Evolutionary conservation across 2,113 vertebrate genomes (phyloP).

Genomic region (Vombatus ursinus): DNA sequence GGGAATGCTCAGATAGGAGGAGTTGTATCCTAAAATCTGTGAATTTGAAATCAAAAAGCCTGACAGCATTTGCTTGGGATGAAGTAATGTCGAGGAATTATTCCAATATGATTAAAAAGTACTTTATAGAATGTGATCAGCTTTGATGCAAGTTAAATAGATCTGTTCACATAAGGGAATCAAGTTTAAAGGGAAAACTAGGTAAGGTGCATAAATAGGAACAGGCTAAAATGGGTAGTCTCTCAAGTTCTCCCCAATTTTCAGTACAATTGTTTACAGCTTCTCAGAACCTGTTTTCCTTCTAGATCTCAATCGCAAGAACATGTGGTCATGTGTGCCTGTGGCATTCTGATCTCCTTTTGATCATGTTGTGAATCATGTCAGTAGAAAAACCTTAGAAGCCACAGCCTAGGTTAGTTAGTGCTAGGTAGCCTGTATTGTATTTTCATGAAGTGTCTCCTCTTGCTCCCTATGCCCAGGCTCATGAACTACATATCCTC

Average conservation of each 20-base stretch:
- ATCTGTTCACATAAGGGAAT: slow-evolving; percentile 14
- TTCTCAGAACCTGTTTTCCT: not conserved
- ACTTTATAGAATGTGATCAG: not conserved
- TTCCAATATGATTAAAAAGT: not conserved
- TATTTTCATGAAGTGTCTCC: not conserved
- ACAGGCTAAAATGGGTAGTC: slow-evolving; percentile 21
- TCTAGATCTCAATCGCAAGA: not conserved
- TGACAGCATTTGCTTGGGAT: not conserved
- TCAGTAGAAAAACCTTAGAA: slow-evolving; percentile 48
- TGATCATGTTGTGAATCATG: slow-evolving; percentile 20
- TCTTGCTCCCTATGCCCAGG: not conserved
- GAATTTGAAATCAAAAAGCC: not conserved
- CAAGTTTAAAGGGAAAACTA: not conserved
- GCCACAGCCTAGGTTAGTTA: not conserved
- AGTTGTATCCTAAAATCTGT: slow-evolving; percentile 29
- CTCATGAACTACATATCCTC: not conserved
- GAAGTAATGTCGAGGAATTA: not conserved
- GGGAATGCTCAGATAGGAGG: not conserved
- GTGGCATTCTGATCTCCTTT: slow-evolving; percentile 5
- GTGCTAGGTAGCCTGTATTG: not conserved
- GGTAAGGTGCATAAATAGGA: slow-evolving; percentile 24
- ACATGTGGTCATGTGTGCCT: not conserved
- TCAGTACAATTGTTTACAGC: slow-evolving; percentile 44
- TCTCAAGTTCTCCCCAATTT: slow-evolving; percentile 49
- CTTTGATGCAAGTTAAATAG: slow-evolving; percentile 3